Evolutionary conservation across 2,888 invertebrate species (phyloP).

Genomic region (Habrosyne pyritoides): DNA sequence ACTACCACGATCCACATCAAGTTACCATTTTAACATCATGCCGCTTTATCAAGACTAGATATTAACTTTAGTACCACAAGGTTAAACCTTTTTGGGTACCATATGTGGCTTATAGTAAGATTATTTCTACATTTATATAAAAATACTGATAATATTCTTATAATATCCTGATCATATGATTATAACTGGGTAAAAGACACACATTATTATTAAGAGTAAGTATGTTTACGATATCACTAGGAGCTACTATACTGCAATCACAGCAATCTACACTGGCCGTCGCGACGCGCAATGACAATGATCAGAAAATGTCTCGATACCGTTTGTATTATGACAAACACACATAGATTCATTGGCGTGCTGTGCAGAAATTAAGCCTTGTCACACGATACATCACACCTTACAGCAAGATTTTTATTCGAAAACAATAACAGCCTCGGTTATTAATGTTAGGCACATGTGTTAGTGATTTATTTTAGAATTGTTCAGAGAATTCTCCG

Average conservation of each 20-base stretch:
- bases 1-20: not conserved
- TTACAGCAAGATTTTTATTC: not conserved
- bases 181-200: not conserved
- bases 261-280: not conserved
- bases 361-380: not conserved
- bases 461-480: not conserved
- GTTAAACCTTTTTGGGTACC: not conserved
- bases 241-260: not conserved
- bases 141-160: not conserved
- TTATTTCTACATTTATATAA: not conserved
- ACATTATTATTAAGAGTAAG: not conserved
- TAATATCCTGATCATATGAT: not conserved
- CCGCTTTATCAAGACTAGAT: not conserved
- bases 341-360: not conserved
- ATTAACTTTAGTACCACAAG: not conserved
- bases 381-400: not conserved
- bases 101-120: not conserved
- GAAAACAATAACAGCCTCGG: conserved; percentile 2
- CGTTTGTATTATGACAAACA: no score
- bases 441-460: not conserved
- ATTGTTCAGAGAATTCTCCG: not conserved
- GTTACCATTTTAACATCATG: not conserved
- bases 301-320: not conserved
- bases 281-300: no score
- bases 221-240: not conserved